phyloP scores from a whole-genome alignment of 2,113 vertebrate species.

The Pelecanus crispus region DNA sequence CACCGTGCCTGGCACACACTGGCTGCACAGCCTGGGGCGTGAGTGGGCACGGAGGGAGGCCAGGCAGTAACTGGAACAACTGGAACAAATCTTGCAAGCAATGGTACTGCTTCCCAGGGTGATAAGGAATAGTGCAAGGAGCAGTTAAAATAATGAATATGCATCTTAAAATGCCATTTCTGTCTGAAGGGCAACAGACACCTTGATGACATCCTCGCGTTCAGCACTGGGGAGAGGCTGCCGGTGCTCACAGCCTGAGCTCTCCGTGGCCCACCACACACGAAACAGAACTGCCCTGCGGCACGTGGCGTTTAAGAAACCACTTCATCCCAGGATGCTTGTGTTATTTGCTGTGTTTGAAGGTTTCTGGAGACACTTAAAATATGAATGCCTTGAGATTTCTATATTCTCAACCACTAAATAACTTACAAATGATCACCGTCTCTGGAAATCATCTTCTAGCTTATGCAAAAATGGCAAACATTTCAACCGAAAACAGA shows the following conservation, averaged over 20 bases:
- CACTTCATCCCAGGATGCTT: conserved; percentile 25
- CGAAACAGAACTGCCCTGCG: background rate
- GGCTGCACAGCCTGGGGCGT: background rate
- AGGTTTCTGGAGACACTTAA: conserved; percentile 54
- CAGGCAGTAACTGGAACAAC: background rate
- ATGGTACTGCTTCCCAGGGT: background rate
- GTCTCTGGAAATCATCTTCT: conserved; percentile 49
- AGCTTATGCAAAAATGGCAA: conserved; percentile 13
- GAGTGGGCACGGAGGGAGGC: background rate
- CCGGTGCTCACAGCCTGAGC: background rate
- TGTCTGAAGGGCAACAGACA: background rate
- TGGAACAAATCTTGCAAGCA: background rate
- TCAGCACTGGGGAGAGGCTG: background rate
- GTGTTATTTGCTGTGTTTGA: conserved; percentile 35
- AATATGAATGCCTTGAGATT: conserved; percentile 44
- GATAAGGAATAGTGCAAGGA: background rate
- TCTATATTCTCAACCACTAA: conserved; percentile 41
- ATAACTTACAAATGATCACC: conserved; percentile 37
- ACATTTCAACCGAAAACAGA: conserved; percentile 25
- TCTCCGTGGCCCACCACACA: accelerated
- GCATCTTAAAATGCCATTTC: background rate
- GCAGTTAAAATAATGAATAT: background rate
- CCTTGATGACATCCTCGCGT: accelerated
- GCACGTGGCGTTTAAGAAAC: background rate
- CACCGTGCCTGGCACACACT: background rate